Percentiles rank a stretch among this genome's conserved stretches.
Conservation (phyloP, 1,140 invertebrate species). For the Elysia chlorotica region DNA sequence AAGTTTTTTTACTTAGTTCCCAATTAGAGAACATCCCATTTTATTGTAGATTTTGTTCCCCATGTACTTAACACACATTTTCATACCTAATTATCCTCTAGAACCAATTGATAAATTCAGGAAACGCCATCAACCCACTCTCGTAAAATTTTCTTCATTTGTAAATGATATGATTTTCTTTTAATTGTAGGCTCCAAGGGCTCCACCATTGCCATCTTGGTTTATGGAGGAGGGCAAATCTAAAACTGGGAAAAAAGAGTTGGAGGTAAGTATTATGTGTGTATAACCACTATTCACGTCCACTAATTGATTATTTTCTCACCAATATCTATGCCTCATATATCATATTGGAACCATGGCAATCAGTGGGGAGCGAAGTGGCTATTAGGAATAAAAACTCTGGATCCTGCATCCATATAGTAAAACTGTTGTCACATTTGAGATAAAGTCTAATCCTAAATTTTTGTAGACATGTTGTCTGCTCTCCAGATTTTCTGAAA, state of each 20-base stretch:
- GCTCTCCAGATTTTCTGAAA: too few species aligned
- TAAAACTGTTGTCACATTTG: too few species aligned
- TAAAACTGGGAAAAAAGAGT: constrained; percentile 40
- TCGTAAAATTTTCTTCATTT: not conserved
- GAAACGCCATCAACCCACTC: not conserved
- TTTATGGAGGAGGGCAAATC: constrained; percentile 36
- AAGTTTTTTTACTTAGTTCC: too few species aligned
- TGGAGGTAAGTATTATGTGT: constrained; percentile 33
- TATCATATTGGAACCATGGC: not conserved
- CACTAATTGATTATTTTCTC: too few species aligned
- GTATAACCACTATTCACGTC: too few species aligned
- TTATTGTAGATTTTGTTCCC: too few species aligned
- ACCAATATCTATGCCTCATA: not conserved
- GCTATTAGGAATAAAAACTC: too few species aligned
- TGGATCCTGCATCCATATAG: too few species aligned
- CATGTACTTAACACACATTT: not conserved
- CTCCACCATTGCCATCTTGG: constrained; percentile 46
- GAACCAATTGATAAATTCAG: not conserved
- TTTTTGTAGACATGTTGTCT: too few species aligned
- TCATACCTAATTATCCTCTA: not conserved
- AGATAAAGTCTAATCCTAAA: too few species aligned
- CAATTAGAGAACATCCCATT: not conserved
- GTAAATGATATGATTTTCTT: not conserved
- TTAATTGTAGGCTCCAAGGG: constrained; percentile 30
- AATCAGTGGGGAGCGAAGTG: too few species aligned